A percentile compares a stretch with the other conserved stretches of the same genome.
These are phyloP conservation scores for Siniperca chuatsi DNA, from an alignment of 2,113 vertebrate species.

Conservation along the genomic window DNA sequence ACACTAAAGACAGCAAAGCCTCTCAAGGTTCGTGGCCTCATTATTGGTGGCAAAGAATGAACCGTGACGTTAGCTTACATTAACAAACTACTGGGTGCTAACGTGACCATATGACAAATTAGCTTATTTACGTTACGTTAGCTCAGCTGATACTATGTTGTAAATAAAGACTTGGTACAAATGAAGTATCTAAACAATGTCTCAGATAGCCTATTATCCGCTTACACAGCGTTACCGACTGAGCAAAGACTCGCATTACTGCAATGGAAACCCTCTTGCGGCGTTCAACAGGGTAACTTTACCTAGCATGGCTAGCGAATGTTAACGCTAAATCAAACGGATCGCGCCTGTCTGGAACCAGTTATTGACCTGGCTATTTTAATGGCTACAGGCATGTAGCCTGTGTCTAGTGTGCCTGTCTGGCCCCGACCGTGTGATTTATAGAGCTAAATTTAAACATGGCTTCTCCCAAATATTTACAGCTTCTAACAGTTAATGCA, in stretches of 20 bases:
- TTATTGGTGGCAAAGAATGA: neutral
- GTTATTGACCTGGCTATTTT: neutral
- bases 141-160: neutral
- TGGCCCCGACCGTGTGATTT: too few relatives aligned
- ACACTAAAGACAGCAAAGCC: neutral
- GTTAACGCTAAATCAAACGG: neutral
- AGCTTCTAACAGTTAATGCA: constrained; percentile 8
- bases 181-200: neutral
- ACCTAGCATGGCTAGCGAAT: constrained; percentile 43
- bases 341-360: neutral
- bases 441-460: neutral
- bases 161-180: too few relatives aligned
- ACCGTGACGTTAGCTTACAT: neutral
- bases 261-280: constrained; percentile 4
- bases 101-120: neutral
- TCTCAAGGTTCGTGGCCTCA: constrained; percentile 14
- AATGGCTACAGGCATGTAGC: neutral
- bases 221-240: neutral
- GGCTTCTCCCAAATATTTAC: neutral
- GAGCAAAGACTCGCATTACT: neutral
- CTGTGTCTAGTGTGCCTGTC: neutral
- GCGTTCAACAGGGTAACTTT: constrained; percentile 1
- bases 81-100: neutral
- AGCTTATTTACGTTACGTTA: neutral
- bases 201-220: neutral